These are phyloP conservation scores for Perognathus longimembris DNA, from an alignment of 2,113 vertebrate genomes.

Conservation along the genomic window DNA sequence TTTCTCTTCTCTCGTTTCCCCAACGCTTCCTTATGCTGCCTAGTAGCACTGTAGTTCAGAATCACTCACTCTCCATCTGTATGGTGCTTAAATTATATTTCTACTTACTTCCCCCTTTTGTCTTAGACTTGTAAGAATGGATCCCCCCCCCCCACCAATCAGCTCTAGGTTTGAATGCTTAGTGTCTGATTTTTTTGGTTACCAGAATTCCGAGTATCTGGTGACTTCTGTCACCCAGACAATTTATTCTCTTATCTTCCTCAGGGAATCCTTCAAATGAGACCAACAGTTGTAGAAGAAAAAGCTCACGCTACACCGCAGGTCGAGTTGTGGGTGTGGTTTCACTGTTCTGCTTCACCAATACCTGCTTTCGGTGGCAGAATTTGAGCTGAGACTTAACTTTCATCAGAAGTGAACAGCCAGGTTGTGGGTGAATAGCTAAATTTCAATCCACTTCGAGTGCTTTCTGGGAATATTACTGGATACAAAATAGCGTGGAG, in stretches of 20 bases:
- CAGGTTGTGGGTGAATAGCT: neutral
- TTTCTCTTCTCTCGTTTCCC: too few species aligned
- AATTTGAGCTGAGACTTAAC: neutral
- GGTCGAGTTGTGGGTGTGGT: neutral
- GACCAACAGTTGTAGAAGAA: too few species aligned
- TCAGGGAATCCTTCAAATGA: neutral
- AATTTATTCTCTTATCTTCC: neutral
- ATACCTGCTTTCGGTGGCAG: neutral
- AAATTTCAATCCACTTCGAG: neutral
- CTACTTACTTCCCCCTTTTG: too few species aligned
- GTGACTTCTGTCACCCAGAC: neutral
- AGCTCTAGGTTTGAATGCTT: neutral
- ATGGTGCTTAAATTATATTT: too few species aligned
- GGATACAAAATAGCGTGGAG: neutral
- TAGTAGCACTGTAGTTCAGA: too few species aligned
- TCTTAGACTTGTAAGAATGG: too few species aligned
- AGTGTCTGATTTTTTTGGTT: neutral
- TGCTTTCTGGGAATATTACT: neutral
- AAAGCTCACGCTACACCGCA: too few species aligned
- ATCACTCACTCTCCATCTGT: too few species aligned
- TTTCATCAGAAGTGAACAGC: neutral
- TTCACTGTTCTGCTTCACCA: conserved; percentile 6
- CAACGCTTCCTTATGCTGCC: too few species aligned
- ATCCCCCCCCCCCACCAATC: too few species aligned
- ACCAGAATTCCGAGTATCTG: neutral